Conservation (phyloP, 2,888 invertebrate species). For the Drosophila algonquin region DNA sequence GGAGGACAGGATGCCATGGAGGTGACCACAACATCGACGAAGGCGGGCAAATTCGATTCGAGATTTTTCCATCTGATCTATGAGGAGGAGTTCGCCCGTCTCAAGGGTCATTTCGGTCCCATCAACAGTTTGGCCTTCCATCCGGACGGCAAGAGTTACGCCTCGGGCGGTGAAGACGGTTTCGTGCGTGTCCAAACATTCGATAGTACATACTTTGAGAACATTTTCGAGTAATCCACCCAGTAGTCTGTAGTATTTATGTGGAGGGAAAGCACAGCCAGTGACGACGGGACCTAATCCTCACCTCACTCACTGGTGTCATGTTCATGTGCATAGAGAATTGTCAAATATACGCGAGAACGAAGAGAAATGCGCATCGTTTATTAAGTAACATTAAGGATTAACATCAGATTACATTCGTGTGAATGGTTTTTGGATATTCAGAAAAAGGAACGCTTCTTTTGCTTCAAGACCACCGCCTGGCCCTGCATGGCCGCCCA, state of each 20-base stretch:
- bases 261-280: conserved; percentile 12
- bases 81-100: conserved; percentile 97
- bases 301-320: conserved; percentile 21
- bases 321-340: conserved; percentile 74
- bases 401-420: conserved; percentile 51
- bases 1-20: conserved; percentile 99
- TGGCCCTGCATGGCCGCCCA: conserved; percentile 83
- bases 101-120: conserved; percentile 99
- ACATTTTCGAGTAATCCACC: conserved; percentile 74
- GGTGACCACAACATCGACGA: conserved; percentile 96
- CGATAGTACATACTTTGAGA: conserved; percentile 97
- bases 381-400: conserved; percentile 52
- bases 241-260: conserved; percentile 52
- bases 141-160: conserved; percentile 98
- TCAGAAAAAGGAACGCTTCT: conserved; percentile 79
- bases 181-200: conserved; percentile 98
- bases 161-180: conserved; percentile 99
- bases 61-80: conserved; percentile 97
- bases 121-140: conserved; percentile 99
- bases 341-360: conserved; percentile 78
- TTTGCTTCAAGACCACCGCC: conserved; percentile 76
- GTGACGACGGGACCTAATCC: conserved; percentile 13
- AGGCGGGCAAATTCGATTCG: conserved; percentile 98
- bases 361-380: conserved; percentile 69
- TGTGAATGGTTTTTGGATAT: conserved; percentile 20